A percentile compares a stretch with the other conserved stretches of the same genome.
phyloP scores from a whole-genome alignment of 2,888 invertebrate species.

The Luperina nickerlii region DNA sequence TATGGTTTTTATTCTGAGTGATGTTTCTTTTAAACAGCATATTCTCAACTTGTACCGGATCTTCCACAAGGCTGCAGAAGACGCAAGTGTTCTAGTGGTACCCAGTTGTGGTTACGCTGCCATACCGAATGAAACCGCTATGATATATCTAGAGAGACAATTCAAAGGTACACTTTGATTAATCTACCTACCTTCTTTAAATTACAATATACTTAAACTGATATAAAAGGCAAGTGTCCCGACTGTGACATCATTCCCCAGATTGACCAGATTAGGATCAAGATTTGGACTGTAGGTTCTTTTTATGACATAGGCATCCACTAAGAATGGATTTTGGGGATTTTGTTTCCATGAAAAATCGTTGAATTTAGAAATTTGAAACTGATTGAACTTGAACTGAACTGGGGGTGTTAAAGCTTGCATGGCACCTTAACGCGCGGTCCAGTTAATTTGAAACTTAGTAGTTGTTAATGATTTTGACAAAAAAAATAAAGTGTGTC shows the following conservation, averaged over 20 bases:
- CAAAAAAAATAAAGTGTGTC: no score
- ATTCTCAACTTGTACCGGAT: conserved; percentile 72
- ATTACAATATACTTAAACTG: neutral
- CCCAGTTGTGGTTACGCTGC: conserved; percentile 78
- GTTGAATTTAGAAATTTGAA: neutral
- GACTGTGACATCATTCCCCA: neutral
- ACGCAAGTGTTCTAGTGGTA: conserved; percentile 74
- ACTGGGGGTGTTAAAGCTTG: no score
- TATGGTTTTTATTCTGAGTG: neutral
- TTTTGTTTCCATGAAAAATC: no score
- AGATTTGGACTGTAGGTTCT: neutral
- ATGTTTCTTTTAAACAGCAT: conserved; percentile 67
- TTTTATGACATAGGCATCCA: no score
- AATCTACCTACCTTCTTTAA: neutral
- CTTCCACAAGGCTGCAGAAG: conserved; percentile 74
- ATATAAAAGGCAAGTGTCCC: neutral
- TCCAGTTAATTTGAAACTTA: neutral
- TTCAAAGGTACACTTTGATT: conserved; percentile 73
- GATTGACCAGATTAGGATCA: neutral
- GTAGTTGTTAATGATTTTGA: no score
- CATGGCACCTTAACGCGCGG: no score
- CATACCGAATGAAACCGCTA: conserved; percentile 72
- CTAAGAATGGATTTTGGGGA: no score
- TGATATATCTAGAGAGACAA: conserved; percentile 73
- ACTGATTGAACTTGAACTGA: neutral